phyloP scores from a whole-genome alignment of 2,113 vertebrate species.

The Rhynchopsitta pachyrhyncha region DNA sequence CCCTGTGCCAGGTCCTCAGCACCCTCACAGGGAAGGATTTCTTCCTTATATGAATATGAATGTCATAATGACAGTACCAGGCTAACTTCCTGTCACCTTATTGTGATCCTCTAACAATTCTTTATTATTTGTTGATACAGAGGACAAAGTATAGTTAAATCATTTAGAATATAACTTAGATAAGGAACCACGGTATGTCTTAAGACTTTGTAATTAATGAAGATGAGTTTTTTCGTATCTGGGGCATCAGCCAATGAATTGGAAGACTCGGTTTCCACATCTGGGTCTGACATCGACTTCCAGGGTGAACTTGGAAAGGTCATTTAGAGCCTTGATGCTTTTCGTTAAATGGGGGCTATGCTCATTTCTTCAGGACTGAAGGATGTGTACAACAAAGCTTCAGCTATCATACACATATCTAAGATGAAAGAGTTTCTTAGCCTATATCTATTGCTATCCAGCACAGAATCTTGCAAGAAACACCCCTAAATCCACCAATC shows the following conservation, averaged over 20 bases:
- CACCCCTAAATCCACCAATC: background rate
- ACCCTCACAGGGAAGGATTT: background rate
- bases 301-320: background rate
- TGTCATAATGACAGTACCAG: background rate
- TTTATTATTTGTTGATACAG: background rate
- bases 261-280: background rate
- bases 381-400: background rate
- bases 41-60: background rate
- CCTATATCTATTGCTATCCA: background rate
- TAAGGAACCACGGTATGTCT: background rate
- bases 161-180: background rate
- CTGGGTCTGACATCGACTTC: background rate
- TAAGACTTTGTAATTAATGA: background rate
- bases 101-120: background rate
- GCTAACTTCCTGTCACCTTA: background rate
- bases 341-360: background rate
- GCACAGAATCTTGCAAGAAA: background rate
- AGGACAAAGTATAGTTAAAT: background rate
- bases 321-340: background rate
- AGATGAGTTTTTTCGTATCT: background rate
- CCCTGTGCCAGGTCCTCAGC: background rate
- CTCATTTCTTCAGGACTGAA: background rate
- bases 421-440: background rate
- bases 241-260: background rate
- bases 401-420: background rate